Evolutionary conservation across 2,113 vertebrate species (phyloP).

Genomic region (Deroptyus accipitrinus): DNA sequence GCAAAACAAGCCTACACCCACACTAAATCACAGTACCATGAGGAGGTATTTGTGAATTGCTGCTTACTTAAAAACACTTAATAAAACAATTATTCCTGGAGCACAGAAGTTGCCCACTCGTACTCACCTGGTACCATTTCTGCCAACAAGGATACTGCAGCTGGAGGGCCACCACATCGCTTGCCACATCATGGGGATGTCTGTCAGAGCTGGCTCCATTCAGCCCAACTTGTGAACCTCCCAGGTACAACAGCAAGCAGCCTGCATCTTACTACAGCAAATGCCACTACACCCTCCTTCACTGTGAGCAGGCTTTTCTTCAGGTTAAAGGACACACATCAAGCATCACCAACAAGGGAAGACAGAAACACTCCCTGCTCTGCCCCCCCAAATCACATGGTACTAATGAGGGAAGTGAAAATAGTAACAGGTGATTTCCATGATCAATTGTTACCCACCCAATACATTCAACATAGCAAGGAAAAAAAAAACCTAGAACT

Average conservation of each 20-base stretch:
- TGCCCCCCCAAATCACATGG: neutral
- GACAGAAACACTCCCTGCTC: neutral
- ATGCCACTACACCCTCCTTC: neutral
- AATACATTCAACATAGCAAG: neutral
- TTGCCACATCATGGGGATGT: neutral
- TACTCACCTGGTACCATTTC: neutral
- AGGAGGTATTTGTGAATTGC: neutral
- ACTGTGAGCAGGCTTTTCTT: fast-evolving
- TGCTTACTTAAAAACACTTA: neutral
- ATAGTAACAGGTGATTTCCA: neutral
- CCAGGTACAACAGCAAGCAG: neutral
- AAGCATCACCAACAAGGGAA: neutral
- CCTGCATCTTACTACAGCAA: neutral
- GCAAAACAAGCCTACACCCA: neutral
- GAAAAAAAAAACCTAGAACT: neutral
- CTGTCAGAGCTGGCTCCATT: neutral
- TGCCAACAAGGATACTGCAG: neutral
- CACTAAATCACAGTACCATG: neutral
- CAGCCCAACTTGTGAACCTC: neutral
- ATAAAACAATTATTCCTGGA: neutral
- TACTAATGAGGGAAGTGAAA: neutral
- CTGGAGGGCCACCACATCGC: neutral
- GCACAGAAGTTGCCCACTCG: fast-evolving
- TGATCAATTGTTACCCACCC: neutral
- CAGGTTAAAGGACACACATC: fast-evolving